Base-by-base conservation (phyloP, 2,888 invertebrate genomes). In the Clunio marinus region DNA sequence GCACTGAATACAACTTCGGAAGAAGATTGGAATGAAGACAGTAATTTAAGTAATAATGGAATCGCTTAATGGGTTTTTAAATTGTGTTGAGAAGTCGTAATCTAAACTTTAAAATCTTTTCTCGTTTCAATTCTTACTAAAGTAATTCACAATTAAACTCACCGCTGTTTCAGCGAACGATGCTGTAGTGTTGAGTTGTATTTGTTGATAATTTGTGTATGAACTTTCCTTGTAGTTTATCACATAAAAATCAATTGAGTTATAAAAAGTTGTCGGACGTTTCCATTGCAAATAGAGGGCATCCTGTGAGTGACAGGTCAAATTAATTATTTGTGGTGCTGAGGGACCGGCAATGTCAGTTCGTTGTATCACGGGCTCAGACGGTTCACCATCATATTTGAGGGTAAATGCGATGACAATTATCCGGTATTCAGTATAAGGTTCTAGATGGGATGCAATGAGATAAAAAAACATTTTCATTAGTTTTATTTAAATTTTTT, bases 311-410 rank as follows among this genome's bases (percentile, higher is more conserved):
- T 89, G 85, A 75, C 93, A 93, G 0, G 92, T 91, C 66, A 94
- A 80, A 77, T 94, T 94, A 60, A 90, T 81, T 75, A 94, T 87
- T 70, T 83, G 81, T 1, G 95, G 95, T 17, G 91, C 84, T 70
- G 88, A 88, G 3, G 96, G 94, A 15, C 91, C 92, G 74, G 83
- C 83, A 69, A 95, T 90, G 78, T 94, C 94, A 2, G 93, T 93
- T 71, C 85, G 84, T 70, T 89, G 87, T 71, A 84, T 83, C 59
- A 91, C 83, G 7, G 86, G 83, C 71, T 88, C 87, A 8, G 93
- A 92, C 62, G 86, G 82, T 66, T 88, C 86, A 8, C 93, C 91
- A 75, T 92, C 87, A 76, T 87, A 83, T 74, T 85, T 86, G 74
- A 81, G 81, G 7, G 88, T 88, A 76, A 85, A 92, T 27, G 93